Evolutionary conservation across 2,113 vertebrate species (phyloP), one percentile per base, ranked within the genome.

Genomic region (Chloropsis hardwickii): DNA sequence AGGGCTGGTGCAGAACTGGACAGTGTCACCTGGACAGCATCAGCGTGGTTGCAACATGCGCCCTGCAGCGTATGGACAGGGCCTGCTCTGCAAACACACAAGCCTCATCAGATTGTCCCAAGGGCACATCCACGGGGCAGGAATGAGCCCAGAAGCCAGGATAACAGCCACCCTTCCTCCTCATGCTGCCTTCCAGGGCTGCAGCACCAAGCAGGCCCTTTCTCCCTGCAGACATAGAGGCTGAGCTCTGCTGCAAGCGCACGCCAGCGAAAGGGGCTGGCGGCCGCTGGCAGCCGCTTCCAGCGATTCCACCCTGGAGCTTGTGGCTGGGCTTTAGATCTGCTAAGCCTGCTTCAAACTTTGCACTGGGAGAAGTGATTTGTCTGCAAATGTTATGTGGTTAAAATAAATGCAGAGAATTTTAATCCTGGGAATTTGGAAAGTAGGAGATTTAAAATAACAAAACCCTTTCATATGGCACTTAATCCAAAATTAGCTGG

Each of bases 351-450:
- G 88, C 76, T 88, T 90, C 94, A 92, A 83, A 90, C 94, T 86
- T 90, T 93, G 95, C 79, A 80, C 92, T 88, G 93, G 93, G 96
- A 95, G 85, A 92, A 97, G 93, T 83, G 92, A 96, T 97, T 97
- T 97, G 95, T 96, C 95, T 94, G 94, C 95, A 94, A 96, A 97
- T 94, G 92, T 92, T 93, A 93, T 96, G 96, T 78, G 95, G 96
- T 96, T 97, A 96, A 96, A 96, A 96, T 96, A 96, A 97, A 95
- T 93, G 94, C 93, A 78, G 96, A 92, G 96, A 96, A 96, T 97
- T 96, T 97, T 96, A 96, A 96, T 96, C 95, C 93, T 93, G 94
- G 92, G 96, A 96, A 94, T 96, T 93, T 95, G 96, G 95, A 97
- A 95, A 96, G 94, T 27, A 97, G 94, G 87, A 96, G 95, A 97